These are phyloP conservation scores for Sphyrna mokarran DNA, from an alignment of 2,113 vertebrate species.

Conservation along the genomic window DNA sequence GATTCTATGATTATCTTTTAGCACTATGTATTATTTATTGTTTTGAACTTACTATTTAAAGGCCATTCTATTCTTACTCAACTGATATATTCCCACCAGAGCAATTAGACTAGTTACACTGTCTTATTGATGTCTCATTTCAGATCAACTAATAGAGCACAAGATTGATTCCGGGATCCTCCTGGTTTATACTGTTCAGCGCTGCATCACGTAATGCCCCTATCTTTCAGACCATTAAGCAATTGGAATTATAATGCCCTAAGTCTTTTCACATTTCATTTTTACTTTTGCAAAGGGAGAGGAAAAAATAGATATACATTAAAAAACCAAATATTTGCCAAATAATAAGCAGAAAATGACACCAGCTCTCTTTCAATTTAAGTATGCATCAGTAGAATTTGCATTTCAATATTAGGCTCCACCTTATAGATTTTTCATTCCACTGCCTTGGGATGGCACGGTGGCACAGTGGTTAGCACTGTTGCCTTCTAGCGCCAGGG, in stretches of 20 bases:
- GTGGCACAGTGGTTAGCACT: no score
- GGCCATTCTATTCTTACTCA: not conserved
- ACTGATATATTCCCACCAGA: not conserved
- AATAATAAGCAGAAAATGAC: not conserved
- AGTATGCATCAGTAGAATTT: not conserved
- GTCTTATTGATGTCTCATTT: not conserved
- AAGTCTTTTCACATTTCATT: not conserved
- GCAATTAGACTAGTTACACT: not conserved
- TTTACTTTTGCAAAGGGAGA: not conserved
- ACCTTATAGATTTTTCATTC: not conserved
- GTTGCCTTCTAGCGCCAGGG: no score
- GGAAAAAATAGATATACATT: not conserved
- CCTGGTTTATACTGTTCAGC: not conserved
- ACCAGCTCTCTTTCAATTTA: not conserved
- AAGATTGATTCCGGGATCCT: not conserved
- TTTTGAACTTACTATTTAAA: not conserved
- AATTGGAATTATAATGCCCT: not conserved
- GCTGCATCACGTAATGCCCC: not conserved
- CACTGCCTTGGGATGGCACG: not conserved
- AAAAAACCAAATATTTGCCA: not conserved
- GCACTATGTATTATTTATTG: not conserved
- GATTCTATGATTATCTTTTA: not conserved
- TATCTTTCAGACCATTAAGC: not conserved
- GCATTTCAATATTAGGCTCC: not conserved
- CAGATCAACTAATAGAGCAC: not conserved